Base-by-base conservation (phyloP, 1,140 invertebrate genomes). In the Drosophila obscura region DNA sequence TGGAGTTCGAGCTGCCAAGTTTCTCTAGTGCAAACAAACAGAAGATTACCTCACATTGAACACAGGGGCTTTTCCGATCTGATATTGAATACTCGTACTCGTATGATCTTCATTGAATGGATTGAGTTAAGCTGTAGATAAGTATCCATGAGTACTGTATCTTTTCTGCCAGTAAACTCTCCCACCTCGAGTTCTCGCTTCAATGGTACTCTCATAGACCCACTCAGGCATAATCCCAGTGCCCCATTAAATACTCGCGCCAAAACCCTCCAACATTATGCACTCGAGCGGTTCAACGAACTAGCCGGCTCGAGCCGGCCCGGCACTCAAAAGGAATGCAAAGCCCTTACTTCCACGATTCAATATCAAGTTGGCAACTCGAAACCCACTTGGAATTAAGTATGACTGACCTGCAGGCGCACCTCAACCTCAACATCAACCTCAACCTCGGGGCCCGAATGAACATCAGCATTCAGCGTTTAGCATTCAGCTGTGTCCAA, bases 371-470 rank as follows among this genome's bases (percentile, higher is more conserved):
- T 57, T 61, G 64, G 75, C 75, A 83, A 80, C 80, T 62, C 45
- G 45, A 74, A 79, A 75, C 75, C 75, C 69, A 78, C 69, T 82
- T 75, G 62, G 60, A 65, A 57, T 80, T 64, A 26, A 60, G 58
- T 74, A 77, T 85, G 69, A 78, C 56, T 82, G 78, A 87, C 82
- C 81, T 73, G 68, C 60, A 74, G 78, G 77, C 72, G 48, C 41
- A 41, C 59, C 59, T 53, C 58, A 65, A 41, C 49, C 57, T 82
- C 63, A 78, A 72, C 71, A 65, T 76, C 80, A 77, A 76, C 74
- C 62, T 68, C 65, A 43, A 60, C 22, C 28, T 49, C 49, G 11
- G 51, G 13, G 35, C 11, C 35, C 35, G 35, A 39, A 13, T 13
- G 35, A 39, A 39, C 65, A 46, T 68, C 61, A 50, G 63, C 64